Evolutionary conservation across 2,888 invertebrate species (phyloP).

Genomic region (Caenorhabditis japonica): DNA sequence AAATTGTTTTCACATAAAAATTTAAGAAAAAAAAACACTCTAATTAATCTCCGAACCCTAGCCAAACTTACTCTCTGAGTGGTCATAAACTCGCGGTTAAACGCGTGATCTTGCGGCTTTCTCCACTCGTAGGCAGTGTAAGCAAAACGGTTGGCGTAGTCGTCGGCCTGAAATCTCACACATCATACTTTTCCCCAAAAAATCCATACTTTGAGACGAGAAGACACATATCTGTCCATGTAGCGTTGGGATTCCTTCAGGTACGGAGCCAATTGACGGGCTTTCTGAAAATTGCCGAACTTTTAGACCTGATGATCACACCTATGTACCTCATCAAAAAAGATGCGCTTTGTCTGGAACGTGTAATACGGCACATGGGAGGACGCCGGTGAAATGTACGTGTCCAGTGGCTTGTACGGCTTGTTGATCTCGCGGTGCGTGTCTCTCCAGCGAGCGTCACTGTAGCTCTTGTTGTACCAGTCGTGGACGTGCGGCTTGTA

Average conservation of each 20-base stretch:
- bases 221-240: conserved; percentile 73
- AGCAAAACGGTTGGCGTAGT: conserved; percentile 75
- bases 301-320: not conserved
- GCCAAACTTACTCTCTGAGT: conserved; percentile 56
- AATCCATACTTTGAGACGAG: conserved; percentile 61
- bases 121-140: conserved; percentile 76
- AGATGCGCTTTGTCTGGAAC: conserved; percentile 75
- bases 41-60: not conserved
- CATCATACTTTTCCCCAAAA: conserved; percentile 33
- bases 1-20: not conserved
- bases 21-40: not conserved
- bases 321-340: conserved; percentile 69
- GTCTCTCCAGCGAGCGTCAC: conserved; percentile 65
- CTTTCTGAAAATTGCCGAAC: conserved; percentile 34
- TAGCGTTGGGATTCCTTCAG: conserved; percentile 74
- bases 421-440: conserved; percentile 70
- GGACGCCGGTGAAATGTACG: conserved; percentile 44
- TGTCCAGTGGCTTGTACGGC: conserved; percentile 58
- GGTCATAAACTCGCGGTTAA: conserved; percentile 75
- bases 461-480: conserved; percentile 69
- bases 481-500: conserved; percentile 75
- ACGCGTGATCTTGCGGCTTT: conserved; percentile 74
- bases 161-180: conserved; percentile 66
- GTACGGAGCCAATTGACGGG: conserved; percentile 56
- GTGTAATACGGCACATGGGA: conserved; percentile 76